phyloP scores from a whole-genome alignment of 2,797 vertebrate species.

The Trachurus trachurus region DNA sequence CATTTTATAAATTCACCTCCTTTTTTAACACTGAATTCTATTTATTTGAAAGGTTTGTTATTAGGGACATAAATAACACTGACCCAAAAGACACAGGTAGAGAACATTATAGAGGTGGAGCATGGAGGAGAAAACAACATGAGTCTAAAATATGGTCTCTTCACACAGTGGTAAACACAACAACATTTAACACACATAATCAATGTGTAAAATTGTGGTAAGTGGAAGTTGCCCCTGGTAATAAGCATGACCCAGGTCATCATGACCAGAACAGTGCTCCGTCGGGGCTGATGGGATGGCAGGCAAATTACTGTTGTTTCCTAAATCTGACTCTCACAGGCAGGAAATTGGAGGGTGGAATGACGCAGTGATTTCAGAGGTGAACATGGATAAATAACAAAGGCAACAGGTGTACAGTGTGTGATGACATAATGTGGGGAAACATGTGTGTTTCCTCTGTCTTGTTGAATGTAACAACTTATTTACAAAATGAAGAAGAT shows the following conservation, averaged over 20 bases:
- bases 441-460: neutral
- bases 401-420: neutral
- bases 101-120: neutral
- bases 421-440: neutral
- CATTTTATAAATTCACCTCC: neutral
- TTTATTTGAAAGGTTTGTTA: neutral
- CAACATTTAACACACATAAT: conserved; percentile 8
- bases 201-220: conserved; percentile 7
- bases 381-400: neutral
- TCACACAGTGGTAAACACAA: conserved; percentile 8
- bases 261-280: conserved; percentile 47
- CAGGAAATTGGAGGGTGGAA: conserved; percentile 11
- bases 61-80: neutral
- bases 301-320: conserved; percentile 24
- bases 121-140: neutral
- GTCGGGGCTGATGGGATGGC: neutral
- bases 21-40: neutral
- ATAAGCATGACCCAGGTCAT: conserved; percentile 53
- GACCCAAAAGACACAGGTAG: neutral
- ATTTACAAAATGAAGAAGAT: no score
- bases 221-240: conserved; percentile 24
- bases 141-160: neutral
- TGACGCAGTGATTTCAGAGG: neutral
- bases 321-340: neutral
- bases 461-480: neutral